A percentile compares a stretch with the other conserved stretches of the same genome.
phyloP scores from a whole-genome alignment of 2,888 invertebrate species.

The Drosophila lutescens region DNA sequence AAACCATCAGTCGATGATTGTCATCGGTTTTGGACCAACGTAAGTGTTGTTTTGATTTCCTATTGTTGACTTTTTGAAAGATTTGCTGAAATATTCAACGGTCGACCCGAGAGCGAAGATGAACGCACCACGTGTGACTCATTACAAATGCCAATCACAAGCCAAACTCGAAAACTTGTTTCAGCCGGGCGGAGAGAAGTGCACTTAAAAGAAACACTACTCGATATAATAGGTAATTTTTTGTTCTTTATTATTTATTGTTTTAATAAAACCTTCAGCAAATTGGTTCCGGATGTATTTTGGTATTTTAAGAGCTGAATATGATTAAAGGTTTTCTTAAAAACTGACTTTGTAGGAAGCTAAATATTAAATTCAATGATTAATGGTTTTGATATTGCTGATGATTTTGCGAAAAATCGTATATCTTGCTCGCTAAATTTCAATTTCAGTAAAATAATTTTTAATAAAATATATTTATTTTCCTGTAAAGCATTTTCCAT shows the following conservation, averaged over 20 bases:
- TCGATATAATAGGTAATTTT: too few species aligned
- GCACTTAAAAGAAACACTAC: slow-evolving; percentile 6
- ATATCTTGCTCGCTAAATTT: too few species aligned
- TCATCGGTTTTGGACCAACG: neutral
- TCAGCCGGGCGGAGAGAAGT: slow-evolving; percentile 32
- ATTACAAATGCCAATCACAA: slow-evolving; percentile 75
- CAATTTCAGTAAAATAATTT: too few species aligned
- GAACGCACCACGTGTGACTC: slow-evolving; percentile 58
- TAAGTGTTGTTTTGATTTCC: slow-evolving; percentile 3
- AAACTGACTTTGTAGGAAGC: neutral
- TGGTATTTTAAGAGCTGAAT: neutral
- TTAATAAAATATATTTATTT: too few species aligned
- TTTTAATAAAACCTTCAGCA: neutral
- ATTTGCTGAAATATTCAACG: slow-evolving; percentile 42
- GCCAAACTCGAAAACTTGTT: slow-evolving; percentile 64
- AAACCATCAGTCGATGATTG: neutral
- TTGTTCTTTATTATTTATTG: too few species aligned
- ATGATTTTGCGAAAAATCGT: too few species aligned
- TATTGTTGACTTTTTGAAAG: slow-evolving; percentile 20
- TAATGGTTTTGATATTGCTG: neutral
- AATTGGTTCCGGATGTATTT: neutral
- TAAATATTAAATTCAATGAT: neutral
- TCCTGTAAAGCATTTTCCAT: too few species aligned
- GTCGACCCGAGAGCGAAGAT: slow-evolving; percentile 11
- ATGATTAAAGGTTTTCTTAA: neutral